Percentiles rank a stretch among this genome's conserved stretches.
Conservation (phyloP, 2,888 invertebrate genomes). For the Mellilla xanthometata region DNA sequence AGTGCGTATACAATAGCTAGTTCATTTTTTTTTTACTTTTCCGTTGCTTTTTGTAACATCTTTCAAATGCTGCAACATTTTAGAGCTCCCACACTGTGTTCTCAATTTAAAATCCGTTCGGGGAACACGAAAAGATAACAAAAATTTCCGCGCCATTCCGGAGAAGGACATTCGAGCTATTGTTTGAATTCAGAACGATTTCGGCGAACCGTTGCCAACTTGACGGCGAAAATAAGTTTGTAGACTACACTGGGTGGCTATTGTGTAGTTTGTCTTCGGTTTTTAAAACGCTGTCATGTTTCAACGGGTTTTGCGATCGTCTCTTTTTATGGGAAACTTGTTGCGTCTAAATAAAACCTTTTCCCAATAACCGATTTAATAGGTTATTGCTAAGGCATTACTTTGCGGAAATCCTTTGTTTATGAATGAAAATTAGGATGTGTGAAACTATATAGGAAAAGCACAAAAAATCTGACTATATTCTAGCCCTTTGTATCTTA, state of each 20-base stretch:
- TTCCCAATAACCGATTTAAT: too few relatives aligned
- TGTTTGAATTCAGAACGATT: slow-evolving; percentile 77
- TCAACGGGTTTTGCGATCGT: neutral
- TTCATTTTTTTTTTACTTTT: too few relatives aligned
- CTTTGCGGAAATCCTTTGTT: too few relatives aligned
- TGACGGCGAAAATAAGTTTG: slow-evolving; percentile 24
- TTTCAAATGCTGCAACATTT: slow-evolving; percentile 56
- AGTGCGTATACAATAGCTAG: too few relatives aligned
- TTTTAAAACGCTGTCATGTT: slow-evolving; percentile 9
- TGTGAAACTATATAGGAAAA: too few relatives aligned
- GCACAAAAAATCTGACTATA: too few relatives aligned
- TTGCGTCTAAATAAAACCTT: too few relatives aligned
- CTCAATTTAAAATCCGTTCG: slow-evolving; percentile 81
- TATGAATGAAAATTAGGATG: too few relatives aligned
- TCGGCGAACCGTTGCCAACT: slow-evolving; percentile 57
- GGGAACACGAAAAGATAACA: slow-evolving; percentile 82
- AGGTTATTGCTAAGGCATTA: too few relatives aligned
- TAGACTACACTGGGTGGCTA: slow-evolving; percentile 9
- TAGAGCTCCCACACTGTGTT: slow-evolving; percentile 65
- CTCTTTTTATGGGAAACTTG: too few relatives aligned
- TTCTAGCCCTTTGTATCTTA: too few relatives aligned
- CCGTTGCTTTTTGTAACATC: too few relatives aligned
- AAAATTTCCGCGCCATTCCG: slow-evolving; percentile 80
- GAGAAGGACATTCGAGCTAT: slow-evolving; percentile 76
- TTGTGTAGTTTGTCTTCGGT: slow-evolving; percentile 13